These are phyloP conservation scores for Galeruca laticollis DNA, from an alignment of 2,888 invertebrate species.

Conservation along the genomic window DNA sequence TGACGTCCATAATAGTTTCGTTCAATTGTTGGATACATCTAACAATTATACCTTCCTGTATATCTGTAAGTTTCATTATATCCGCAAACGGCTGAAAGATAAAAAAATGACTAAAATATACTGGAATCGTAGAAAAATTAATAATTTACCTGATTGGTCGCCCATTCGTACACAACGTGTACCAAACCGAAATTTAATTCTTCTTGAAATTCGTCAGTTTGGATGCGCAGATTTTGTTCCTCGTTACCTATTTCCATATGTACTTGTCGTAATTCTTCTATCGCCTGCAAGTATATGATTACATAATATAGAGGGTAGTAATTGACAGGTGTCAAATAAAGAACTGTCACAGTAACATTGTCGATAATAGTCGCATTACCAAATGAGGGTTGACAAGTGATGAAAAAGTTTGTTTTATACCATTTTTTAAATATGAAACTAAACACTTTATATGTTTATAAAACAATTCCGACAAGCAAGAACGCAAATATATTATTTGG, in stretches of 20 bases:
- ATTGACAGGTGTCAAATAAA: too few species aligned
- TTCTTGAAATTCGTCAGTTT: conserved; percentile 68
- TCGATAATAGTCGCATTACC: too few species aligned
- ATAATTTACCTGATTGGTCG: conserved; percentile 78
- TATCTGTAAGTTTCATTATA: conserved; percentile 91
- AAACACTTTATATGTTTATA: too few species aligned
- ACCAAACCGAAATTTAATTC: conserved; percentile 91
- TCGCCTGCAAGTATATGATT: conserved; percentile 69
- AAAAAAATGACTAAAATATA: neutral
- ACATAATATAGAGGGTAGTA: too few species aligned
- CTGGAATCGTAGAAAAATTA: neutral
- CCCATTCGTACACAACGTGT: conserved; percentile 97
- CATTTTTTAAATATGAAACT: too few species aligned
- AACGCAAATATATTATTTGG: too few species aligned
- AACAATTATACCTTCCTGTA: conserved; percentile 98
- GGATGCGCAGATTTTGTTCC: conserved; percentile 75
- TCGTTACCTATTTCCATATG: conserved; percentile 75
- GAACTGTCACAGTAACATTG: too few species aligned
- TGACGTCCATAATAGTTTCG: conserved; percentile 89
- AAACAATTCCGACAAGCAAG: too few species aligned
- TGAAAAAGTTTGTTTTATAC: too few species aligned
- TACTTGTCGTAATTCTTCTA: conserved; percentile 77
- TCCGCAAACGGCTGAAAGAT: conserved; percentile 84
- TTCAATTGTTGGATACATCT: conserved; percentile 96
- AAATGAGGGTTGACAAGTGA: too few species aligned